phyloP scores from a whole-genome alignment of 2,888 invertebrate species.

The Eilema depressum region DNA sequence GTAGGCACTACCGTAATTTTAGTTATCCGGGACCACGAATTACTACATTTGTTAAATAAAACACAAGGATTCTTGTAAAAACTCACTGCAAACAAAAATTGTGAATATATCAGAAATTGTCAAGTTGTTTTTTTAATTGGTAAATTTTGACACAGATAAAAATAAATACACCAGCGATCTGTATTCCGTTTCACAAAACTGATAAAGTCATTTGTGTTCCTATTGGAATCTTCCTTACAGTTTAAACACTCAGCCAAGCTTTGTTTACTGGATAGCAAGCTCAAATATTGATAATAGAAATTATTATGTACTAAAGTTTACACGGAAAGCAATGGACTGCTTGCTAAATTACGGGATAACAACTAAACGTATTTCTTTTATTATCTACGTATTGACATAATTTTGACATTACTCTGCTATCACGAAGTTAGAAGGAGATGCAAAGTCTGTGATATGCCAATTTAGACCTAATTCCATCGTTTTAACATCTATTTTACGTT shows the following conservation, averaged over 20 bases:
- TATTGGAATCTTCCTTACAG: not conserved
- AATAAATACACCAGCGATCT: constrained; percentile 7
- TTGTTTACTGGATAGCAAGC: not conserved
- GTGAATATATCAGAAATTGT: constrained; percentile 71
- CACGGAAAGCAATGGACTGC: not conserved
- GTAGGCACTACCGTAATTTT: constrained; percentile 55
- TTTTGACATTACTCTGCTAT: constrained; percentile 43
- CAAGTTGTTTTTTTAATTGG: constrained; percentile 61
- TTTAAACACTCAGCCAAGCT: not conserved
- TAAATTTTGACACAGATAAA: constrained; percentile 53
- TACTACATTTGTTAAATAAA: constrained; percentile 78
- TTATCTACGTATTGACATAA: constrained; percentile 33
- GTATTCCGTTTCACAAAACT: constrained; percentile 16
- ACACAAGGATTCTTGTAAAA: constrained; percentile 67
- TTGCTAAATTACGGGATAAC: not conserved
- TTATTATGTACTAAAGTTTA: not conserved
- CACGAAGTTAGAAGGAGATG: constrained; percentile 17
- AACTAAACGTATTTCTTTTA: constrained; percentile 27
- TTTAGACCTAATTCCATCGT: rapidly evolving
- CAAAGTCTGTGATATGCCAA: constrained; percentile 1
- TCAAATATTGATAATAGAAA: not conserved
- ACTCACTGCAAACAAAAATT: constrained; percentile 77
- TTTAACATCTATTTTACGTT: constrained; percentile 18
- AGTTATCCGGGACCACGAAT: constrained; percentile 58
- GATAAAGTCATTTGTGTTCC: not conserved